Percentiles rank a stretch among this genome's conserved stretches.
Conservation (phyloP, 1,140 invertebrate genomes). For the Brachionus rubens region DNA sequence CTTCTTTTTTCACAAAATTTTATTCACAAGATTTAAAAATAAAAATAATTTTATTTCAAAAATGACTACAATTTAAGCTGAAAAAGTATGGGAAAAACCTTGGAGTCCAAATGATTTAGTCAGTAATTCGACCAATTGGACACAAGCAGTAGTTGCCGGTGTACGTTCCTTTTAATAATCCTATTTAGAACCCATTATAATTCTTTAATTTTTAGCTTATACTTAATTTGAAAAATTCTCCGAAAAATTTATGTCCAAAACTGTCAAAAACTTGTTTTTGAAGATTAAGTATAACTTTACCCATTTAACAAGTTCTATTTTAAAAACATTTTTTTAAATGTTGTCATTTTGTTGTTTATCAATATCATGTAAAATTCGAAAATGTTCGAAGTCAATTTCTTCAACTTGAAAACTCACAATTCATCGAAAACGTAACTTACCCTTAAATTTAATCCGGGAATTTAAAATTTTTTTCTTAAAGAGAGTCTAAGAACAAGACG, state of each 20-base stretch:
- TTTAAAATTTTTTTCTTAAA: constrained; percentile 48
- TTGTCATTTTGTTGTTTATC: too few species aligned
- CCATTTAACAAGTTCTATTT: constrained; percentile 33
- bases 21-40: constrained; percentile 12
- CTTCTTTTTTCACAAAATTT: too few species aligned
- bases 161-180: constrained; percentile 52
- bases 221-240: constrained; percentile 59
- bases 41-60: background rate
- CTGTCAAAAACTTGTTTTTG: constrained; percentile 66
- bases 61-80: background rate
- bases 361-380: constrained; percentile 61
- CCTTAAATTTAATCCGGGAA: too few species aligned
- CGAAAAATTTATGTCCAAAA: constrained; percentile 63
- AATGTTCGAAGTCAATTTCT: constrained; percentile 78
- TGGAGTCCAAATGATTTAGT: constrained; percentile 5
- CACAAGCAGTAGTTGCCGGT: constrained; percentile 69
- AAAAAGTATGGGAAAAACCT: constrained; percentile 25
- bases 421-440: constrained; percentile 72
- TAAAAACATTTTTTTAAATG: too few species aligned
- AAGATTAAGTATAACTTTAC: constrained; percentile 64
- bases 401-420: constrained; percentile 77
- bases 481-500: constrained; percentile 76
- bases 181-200: constrained; percentile 36
- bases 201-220: constrained; percentile 53
- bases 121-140: constrained; percentile 64